Base-by-base conservation (phyloP, 1,140 invertebrate genomes). In the Zaprionus gabonicus region DNA sequence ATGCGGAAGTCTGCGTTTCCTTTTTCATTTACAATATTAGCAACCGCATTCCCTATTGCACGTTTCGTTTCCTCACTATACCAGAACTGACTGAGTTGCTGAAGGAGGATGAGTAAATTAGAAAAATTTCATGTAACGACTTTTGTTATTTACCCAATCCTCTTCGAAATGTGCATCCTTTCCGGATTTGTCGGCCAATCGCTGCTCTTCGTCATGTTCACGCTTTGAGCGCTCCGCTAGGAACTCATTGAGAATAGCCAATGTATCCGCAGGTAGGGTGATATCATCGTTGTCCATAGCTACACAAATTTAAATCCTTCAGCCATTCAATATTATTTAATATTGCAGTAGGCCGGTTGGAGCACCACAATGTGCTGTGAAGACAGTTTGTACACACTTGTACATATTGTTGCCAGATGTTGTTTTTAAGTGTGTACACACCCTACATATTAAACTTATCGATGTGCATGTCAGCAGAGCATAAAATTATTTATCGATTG, bases 81-180 rank as follows among this genome's bases (percentile, higher is more conserved):
- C 98, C 98, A 99, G 94, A 99, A 99, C 93, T 99, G 98, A 91
- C 98, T 98, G 25, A 99, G 93, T 97, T 99, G 97, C 98, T 99
- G 91, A 10, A 4, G 95, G 95, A 49, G 3, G 38, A 15, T 3
- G 3, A 0, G 20, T 46, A 1, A 20, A 5, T 20, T 44, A n/a
- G 20, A 23, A 2, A n/a, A 15, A 2, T 53, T 20, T 1, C 3
- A 15, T 51, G 12, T 25, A 12, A 12, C 13, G 38, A 31, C 1
- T 25, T 41, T 28, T 7, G 12, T 15, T 38, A n/a, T 81, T 93
- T 94, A 98, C 97, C 97, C 97, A 98, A 93, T 98, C 95, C 93
- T 98, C 97, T 74, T 96, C 95, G 92, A 97, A 96, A 51, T 94
- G 84, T 53, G 94, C 93, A 80, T 94, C 93, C 78, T 93, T 93